Evolutionary conservation across 2,888 invertebrate species (phyloP).

Genomic region (Diabrotica balteata): DNA sequence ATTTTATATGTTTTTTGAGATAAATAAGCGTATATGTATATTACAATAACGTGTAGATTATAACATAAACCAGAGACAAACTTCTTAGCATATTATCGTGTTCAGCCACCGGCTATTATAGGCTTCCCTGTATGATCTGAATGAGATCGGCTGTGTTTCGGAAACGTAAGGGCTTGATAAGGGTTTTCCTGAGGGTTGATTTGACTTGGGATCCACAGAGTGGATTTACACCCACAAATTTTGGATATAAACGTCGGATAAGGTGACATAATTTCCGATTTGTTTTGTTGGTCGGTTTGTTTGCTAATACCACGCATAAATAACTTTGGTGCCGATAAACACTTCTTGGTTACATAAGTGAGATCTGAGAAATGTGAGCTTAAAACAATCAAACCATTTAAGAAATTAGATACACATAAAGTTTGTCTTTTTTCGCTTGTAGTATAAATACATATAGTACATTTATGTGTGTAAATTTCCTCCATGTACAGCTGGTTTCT

Average conservation of each 20-base stretch:
- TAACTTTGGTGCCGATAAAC: neutral
- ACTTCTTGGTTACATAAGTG: neutral
- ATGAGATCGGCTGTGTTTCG: neutral
- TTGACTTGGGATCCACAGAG: constrained; percentile 4
- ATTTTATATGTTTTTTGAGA: no score
- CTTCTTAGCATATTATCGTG: no score
- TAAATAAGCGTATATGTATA: no score
- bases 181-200: constrained; percentile 18
- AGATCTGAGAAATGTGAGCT: no score
- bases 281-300: neutral
- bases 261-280: constrained; percentile 13
- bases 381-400: no score
- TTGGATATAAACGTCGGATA: constrained; percentile 13
- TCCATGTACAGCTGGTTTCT: no score
- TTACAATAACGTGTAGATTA: neutral
- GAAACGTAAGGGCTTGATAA: constrained; percentile 14
- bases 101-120: no score
- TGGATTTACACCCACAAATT: constrained; percentile 15
- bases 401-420: no score
- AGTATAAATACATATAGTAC: no score
- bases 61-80: neutral
- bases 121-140: neutral
- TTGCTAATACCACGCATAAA: neutral
- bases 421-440: no score
- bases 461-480: no score